Evolutionary conservation across 2,888 invertebrate species (phyloP).

Genomic region (Coelogynopora nodosa): DNA sequence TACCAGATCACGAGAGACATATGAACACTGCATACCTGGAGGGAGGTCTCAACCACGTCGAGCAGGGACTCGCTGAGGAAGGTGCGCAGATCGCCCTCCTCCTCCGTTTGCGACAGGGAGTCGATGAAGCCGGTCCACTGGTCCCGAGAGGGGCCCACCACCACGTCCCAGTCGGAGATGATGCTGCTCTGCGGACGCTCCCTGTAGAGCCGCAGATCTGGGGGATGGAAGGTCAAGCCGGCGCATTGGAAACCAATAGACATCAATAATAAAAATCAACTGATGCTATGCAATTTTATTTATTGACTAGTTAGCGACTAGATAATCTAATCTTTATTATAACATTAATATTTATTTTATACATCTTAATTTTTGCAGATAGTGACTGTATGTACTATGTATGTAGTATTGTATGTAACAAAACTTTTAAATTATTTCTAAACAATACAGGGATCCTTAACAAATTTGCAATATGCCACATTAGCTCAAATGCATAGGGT

Average conservation of each 20-base stretch:
- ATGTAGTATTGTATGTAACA: no score
- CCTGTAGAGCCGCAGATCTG: conserved; percentile 41
- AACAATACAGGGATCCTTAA: no score
- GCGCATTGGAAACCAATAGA: background rate
- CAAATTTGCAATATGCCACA: no score
- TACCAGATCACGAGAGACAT: conserved; percentile 6
- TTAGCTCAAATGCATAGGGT: no score
- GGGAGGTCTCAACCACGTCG: conserved; percentile 33
- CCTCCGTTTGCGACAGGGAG: conserved; percentile 6
- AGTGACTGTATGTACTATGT: no score
- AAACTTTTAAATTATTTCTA: no score
- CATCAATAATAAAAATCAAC: no score
- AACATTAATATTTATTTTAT: background rate
- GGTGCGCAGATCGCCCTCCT: conserved; percentile 39
- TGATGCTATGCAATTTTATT: no score
- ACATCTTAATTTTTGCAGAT: background rate
- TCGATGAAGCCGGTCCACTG: conserved; percentile 40
- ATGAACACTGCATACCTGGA: conserved; percentile 21
- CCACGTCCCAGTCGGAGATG: conserved; percentile 38
- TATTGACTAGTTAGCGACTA: no score
- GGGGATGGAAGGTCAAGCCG: background rate
- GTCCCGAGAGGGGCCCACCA: conserved; percentile 41
- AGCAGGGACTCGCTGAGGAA: conserved; percentile 35
- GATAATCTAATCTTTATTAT: no score
- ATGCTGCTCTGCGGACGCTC: conserved; percentile 37